Evolutionary conservation across 2,113 vertebrate species (phyloP).

Genomic region (Haemorhous mexicanus): DNA sequence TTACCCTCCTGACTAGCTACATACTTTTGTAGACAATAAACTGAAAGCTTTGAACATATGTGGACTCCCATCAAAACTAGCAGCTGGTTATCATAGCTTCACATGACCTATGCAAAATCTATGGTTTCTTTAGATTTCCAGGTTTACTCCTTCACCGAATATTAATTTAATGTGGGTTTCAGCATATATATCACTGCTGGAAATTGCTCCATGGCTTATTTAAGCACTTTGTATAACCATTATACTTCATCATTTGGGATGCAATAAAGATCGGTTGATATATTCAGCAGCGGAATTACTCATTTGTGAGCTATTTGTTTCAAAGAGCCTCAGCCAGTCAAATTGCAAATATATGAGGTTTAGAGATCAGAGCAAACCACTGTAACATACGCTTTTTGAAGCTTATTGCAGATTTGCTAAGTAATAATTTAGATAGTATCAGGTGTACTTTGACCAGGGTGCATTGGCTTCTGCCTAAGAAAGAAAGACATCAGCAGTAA

Average conservation of each 20-base stretch:
- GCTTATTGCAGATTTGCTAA: not conserved
- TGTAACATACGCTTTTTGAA: slow-evolving; percentile 14
- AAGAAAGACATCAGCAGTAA: not conserved
- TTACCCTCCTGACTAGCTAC: not conserved
- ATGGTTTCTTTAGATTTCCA: slow-evolving; percentile 12
- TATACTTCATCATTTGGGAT: slow-evolving; percentile 18
- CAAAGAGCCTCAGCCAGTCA: slow-evolving; percentile 17
- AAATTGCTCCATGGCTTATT: not conserved
- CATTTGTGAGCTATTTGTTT: slow-evolving; percentile 41
- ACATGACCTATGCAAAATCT: not conserved
- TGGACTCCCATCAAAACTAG: not conserved
- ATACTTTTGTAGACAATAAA: not conserved
- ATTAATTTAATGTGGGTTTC: slow-evolving; percentile 1
- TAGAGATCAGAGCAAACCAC: slow-evolving; percentile 1
- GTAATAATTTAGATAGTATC: not conserved
- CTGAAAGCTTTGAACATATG: not conserved
- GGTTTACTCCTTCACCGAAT: slow-evolving; percentile 11
- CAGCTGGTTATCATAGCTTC: not conserved
- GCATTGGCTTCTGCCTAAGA: not conserved
- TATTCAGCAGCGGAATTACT: not conserved
- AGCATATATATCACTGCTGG: not conserved
- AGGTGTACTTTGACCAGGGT: not conserved
- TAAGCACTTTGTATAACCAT: slow-evolving; percentile 10
- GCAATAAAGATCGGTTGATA: not conserved
- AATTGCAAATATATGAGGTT: not conserved